Conservation (phyloP, 2,113 vertebrate species). For the Anseranas semipalmata region DNA sequence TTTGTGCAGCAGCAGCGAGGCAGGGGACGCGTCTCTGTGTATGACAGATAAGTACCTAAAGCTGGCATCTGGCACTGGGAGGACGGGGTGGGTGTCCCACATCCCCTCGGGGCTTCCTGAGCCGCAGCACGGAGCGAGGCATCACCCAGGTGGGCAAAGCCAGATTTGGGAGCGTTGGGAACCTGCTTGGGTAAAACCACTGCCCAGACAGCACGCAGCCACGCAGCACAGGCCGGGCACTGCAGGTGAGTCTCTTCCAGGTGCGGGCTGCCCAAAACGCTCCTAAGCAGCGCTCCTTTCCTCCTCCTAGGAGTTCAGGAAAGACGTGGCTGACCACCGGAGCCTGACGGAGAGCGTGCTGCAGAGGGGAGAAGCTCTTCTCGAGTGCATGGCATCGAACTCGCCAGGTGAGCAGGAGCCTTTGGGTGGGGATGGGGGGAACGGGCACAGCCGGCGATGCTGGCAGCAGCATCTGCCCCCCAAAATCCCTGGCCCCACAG, state of each 20-base stretch:
- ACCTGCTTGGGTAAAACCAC: background rate
- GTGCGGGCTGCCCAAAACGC: background rate
- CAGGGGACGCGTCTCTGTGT: background rate
- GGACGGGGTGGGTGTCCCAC: too few relatives aligned
- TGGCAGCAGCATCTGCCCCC: background rate
- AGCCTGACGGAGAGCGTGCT: conserved; percentile 82
- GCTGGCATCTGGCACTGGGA: too few relatives aligned
- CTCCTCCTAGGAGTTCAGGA: conserved; percentile 84
- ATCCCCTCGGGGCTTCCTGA: too few relatives aligned
- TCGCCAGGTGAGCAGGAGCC: conserved; percentile 81
- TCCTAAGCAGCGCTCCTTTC: background rate
- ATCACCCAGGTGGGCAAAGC: background rate
- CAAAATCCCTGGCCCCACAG: accelerated
- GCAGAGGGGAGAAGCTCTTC: conserved; percentile 84
- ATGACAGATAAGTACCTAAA: too few relatives aligned
- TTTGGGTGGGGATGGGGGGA: background rate
- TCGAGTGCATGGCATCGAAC: conserved; percentile 81
- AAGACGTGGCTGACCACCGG: conserved; percentile 81
- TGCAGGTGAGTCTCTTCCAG: background rate
- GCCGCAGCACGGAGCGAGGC: background rate
- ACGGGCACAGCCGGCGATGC: background rate
- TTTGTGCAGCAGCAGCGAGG: too few relatives aligned
- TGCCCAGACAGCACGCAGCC: too few relatives aligned
- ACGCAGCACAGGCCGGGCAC: too few relatives aligned
- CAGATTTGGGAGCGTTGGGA: background rate